Evolutionary conservation across 2,113 vertebrate genomes (phyloP), one percentile per base, ranked within the genome.

Genomic region (Triplophysa dalaica): DNA sequence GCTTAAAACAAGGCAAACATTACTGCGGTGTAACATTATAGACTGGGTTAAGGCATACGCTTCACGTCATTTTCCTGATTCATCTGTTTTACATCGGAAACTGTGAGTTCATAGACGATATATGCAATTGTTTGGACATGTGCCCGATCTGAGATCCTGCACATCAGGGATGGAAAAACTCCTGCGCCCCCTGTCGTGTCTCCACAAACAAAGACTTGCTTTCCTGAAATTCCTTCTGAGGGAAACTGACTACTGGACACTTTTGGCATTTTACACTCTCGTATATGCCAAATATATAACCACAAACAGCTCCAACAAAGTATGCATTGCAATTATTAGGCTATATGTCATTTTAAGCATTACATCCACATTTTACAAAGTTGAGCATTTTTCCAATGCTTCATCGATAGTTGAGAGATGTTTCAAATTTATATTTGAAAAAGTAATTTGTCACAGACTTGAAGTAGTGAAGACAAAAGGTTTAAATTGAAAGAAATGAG

Each of bases 31-130:
- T 1, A 4, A 60, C 12, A 50, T 73, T 73, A 73, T 73, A 60
- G 52, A 58, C 70, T 60, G 12, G 0, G 2, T 50, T 3, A 50
- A 50, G 33, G 70, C 69, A 58, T 58, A 72, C 38, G 52, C 52
- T 72, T 17, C 21, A 41, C 58, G 17, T 22, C 68, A 52, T 54
- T 45, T 9, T 58, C 33, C 38, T 3, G 52, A 58, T 60, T 75
- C 63, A 14, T 66, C 54, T 14, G 79, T 81, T 81, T 66, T 52
- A 67, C 43, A 33, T 66, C 9, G 74, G 74, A 77, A 77, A 65
- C 45, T 54, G 17, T 64, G 62, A 64, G 61, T 52, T 64, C 45
- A 76, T 64, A 33, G 45, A 65, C 74, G 52, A 48, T 75, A 77
- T 77, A 77, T 77, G 62, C 43, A 33, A 65, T 52, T 13, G 45